Evolutionary conservation across 2,113 vertebrate genomes (phyloP).

Genomic region (Notiomystis cincta): DNA sequence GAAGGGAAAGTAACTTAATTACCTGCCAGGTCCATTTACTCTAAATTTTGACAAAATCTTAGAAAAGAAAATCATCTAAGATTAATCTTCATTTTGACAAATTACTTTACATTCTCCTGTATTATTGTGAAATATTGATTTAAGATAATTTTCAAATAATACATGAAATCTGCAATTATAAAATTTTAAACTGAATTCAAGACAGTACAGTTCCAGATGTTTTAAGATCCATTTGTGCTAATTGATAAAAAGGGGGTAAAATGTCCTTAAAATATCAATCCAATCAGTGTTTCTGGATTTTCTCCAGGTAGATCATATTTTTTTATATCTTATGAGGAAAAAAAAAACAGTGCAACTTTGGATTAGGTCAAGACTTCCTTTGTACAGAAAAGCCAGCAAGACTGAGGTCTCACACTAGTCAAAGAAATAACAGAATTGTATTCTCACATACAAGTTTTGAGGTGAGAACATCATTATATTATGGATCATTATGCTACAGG

Average conservation of each 20-base stretch:
- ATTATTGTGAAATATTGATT: background rate
- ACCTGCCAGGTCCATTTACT: background rate
- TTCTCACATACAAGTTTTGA: background rate
- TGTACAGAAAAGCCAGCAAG: background rate
- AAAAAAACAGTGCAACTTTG: background rate
- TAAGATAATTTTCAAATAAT: background rate
- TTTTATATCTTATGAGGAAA: background rate
- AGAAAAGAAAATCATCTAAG: background rate
- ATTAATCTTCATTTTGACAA: background rate
- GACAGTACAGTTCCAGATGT: background rate
- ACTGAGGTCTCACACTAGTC: background rate
- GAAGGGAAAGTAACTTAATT: background rate
- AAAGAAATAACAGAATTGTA: background rate
- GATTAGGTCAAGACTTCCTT: background rate
- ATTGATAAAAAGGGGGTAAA: background rate
- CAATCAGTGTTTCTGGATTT: background rate
- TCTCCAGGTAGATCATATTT: background rate
- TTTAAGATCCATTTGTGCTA: background rate
- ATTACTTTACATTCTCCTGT: background rate
- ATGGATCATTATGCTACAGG: background rate
- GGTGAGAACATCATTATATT: background rate
- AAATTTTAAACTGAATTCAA: background rate
- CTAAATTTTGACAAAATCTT: background rate
- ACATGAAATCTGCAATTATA: background rate
- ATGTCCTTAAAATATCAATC: background rate